phyloP scores from a whole-genome alignment of 2,888 invertebrate genomes.

The Imbricaverruca yamaguchii region DNA sequence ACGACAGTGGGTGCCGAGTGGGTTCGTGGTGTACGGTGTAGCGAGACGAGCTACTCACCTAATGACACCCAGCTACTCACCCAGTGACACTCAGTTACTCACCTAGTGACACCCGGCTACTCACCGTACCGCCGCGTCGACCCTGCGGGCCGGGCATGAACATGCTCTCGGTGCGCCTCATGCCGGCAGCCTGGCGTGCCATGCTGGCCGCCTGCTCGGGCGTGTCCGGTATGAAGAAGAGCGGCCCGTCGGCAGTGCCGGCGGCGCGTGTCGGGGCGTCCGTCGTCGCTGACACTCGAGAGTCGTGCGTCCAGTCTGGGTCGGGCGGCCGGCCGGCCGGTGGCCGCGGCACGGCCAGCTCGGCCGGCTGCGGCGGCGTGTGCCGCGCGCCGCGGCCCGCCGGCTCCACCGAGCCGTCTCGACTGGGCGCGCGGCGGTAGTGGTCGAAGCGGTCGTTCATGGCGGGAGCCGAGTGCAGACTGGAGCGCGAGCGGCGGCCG shows the following conservation, averaged over 20 bases:
- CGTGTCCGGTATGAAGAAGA: slow-evolving; percentile 31
- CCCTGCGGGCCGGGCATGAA: slow-evolving; percentile 23
- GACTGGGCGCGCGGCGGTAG: slow-evolving; percentile 70
- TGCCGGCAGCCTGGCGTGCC: neutral
- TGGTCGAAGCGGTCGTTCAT: slow-evolving; percentile 90
- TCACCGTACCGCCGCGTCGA: slow-evolving; percentile 24
- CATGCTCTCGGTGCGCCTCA: slow-evolving; percentile 22
- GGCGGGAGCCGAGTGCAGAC: slow-evolving; percentile 41
- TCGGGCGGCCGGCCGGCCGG: slow-evolving; percentile 40
- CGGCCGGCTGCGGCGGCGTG: slow-evolving; percentile 27
- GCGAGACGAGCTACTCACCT: too few relatives aligned
- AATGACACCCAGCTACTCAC: too few relatives aligned
- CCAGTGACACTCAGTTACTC: too few relatives aligned
- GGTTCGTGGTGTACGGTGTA: too few relatives aligned
- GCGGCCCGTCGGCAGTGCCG: slow-evolving; percentile 26
- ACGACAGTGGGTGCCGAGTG: too few relatives aligned
- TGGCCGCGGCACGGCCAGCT: slow-evolving; percentile 34
- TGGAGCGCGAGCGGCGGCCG: slow-evolving; percentile 25
- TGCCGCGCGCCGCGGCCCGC: slow-evolving; percentile 31
- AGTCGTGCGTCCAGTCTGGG: slow-evolving; percentile 37
- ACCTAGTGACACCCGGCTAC: neutral
- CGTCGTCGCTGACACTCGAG: slow-evolving; percentile 36
- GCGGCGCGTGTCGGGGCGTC: slow-evolving; percentile 32
- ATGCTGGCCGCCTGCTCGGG: slow-evolving; percentile 27
- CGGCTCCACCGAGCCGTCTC: slow-evolving; percentile 68